Percentiles rank a stretch among this genome's conserved stretches.
Conservation (phyloP, 1,140 invertebrate species). For the Scaptomyza graminum region DNA sequence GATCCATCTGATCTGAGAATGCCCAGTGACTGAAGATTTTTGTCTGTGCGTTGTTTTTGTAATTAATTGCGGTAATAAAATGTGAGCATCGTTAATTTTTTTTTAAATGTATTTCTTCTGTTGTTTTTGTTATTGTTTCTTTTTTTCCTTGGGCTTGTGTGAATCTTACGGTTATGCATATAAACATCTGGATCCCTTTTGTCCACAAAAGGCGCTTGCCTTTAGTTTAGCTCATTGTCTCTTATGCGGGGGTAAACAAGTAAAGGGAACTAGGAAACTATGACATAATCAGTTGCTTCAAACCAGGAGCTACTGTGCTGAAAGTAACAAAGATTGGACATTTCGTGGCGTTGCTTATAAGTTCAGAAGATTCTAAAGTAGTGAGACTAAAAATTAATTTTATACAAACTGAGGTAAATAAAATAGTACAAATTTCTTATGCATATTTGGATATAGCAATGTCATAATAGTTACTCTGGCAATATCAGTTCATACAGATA, state of each 20-base stretch:
- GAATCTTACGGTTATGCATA: slow-evolving; percentile 71
- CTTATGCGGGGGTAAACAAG: too few relatives aligned
- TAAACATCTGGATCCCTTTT: slow-evolving; percentile 40
- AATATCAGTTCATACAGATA: too few relatives aligned
- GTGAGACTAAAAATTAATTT: too few relatives aligned
- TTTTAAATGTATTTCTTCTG: slow-evolving; percentile 78
- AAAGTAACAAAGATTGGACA: not conserved
- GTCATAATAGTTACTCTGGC: too few relatives aligned
- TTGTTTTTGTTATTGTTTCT: slow-evolving; percentile 35
- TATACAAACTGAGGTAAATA: too few relatives aligned
- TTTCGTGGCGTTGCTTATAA: not conserved
- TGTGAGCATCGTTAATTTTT: slow-evolving; percentile 82
- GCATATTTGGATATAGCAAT: not conserved
- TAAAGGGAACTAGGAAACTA: slow-evolving; percentile 6
- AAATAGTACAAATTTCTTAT: too few relatives aligned
- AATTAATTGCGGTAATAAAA: slow-evolving; percentile 83
- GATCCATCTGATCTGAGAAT: slow-evolving; percentile 49
- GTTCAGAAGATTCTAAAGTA: too few relatives aligned
- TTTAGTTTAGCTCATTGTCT: too few relatives aligned
- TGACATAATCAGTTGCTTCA: slow-evolving; percentile 47
- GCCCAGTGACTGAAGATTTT: slow-evolving; percentile 65
- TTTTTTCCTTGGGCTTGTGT: slow-evolving; percentile 55
- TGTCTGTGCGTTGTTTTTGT: slow-evolving; percentile 71
- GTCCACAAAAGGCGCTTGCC: too few relatives aligned
- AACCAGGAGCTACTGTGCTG: slow-evolving; percentile 23